Evolutionary conservation across 37 sponge, comb jelly and placozoan genomes (phyloP), one percentile per base, ranked within the genome.

Genomic region (Spongilla lacustris): DNA sequence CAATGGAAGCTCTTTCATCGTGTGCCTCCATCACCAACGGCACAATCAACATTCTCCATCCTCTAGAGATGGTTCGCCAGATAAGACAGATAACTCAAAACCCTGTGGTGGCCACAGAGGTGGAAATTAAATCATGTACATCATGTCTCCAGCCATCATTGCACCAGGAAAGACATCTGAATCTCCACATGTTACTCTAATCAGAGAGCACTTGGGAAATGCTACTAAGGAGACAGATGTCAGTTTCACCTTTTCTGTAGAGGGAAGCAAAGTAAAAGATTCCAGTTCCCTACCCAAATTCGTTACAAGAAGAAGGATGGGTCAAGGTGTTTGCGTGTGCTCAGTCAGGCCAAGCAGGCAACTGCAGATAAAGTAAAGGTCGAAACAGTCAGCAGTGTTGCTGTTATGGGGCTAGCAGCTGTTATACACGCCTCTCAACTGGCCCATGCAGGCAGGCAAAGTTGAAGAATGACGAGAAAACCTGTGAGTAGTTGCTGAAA

Each of bases 1-100:
- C 91, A 21, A 89, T 97, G 95, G 90, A 87, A 35, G 80, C 90
- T 27, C 85, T 97, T 68, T 85, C 88, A n/a, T 68, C 87, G 33
- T 92, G 95, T 78, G 98, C 98, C 36, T 77, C 91, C 75, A 79
- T 95, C 70, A 92, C 95, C 29, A 87, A 84, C 67, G 98, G 98
- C 34, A 95, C 95, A 21, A 89, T 97, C 78, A 97, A 97, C 88
- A 94, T 95, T 68, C 92, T 97, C 34, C 95, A 97, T 71, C 98
- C 98, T 26, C 91, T 97, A 80, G 98, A 97, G 87, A 92, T 97
- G 84, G 93, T 95, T n/a, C 86, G 98, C 31, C 98, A 97, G 84
- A 92, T 97, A 24, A 66, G 98, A 32, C 85, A 84, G 81, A 97
- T 97, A 66, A 77, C 95, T 27, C 98, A 95, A 87, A 97, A 97